Percentiles rank a stretch among this genome's conserved stretches.
phyloP scores from a whole-genome alignment of 1,140 invertebrate species.

The Diorhabda elongata region DNA sequence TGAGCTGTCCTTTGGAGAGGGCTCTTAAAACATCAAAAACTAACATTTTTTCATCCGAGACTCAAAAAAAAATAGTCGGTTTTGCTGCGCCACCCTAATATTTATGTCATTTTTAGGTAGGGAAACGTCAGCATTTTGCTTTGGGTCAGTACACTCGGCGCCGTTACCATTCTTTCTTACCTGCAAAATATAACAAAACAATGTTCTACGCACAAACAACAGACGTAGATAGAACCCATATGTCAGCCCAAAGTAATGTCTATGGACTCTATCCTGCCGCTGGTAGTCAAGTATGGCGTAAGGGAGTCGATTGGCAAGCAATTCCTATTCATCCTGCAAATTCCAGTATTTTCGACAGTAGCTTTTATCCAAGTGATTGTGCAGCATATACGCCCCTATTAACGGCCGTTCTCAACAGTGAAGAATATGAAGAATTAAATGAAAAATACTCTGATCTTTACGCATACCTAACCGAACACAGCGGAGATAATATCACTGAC shows the following conservation, averaged over 20 bases:
- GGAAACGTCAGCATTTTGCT: slow-evolving; percentile 58
- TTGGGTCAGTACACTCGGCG: slow-evolving; percentile 57
- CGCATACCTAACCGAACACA: background rate
- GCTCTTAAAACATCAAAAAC: no score
- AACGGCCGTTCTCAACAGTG: background rate
- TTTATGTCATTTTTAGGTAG: slow-evolving; percentile 48
- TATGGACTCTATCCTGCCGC: slow-evolving; percentile 53
- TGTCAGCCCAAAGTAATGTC: slow-evolving; percentile 52
- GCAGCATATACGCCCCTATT: background rate
- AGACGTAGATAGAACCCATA: slow-evolving; percentile 54
- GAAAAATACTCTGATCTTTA: background rate
- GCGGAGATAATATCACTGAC: background rate
- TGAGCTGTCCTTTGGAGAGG: no score
- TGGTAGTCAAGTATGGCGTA: slow-evolving; percentile 49
- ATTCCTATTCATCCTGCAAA: slow-evolving; percentile 42
- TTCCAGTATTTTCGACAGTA: background rate
- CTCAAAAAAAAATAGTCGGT: no score
- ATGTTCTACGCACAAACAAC: slow-evolving; percentile 19
- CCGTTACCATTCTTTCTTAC: slow-evolving; percentile 57
- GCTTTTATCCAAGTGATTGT: background rate
- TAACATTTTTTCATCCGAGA: no score
- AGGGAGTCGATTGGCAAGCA: slow-evolving; percentile 53
- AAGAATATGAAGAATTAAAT: background rate
- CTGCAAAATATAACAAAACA: slow-evolving; percentile 53
- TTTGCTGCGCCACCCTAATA: no score